Evolutionary conservation across 2,888 invertebrate genomes (phyloP), one percentile per base, ranked within the genome.

Genomic region (Tortrix viridana): DNA sequence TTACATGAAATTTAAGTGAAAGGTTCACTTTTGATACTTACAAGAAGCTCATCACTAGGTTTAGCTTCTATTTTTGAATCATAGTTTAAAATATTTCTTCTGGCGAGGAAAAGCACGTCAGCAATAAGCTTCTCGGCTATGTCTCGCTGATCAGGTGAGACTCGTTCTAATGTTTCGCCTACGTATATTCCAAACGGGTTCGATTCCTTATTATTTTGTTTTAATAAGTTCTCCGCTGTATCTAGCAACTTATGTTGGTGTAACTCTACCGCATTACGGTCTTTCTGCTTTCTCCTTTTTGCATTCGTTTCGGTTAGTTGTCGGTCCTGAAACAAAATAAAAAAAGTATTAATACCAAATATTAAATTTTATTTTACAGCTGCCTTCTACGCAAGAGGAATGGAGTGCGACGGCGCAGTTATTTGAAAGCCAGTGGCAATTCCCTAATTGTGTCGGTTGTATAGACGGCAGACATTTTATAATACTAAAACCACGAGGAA

Each of bases 401-500:
- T 43, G 43, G 16, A n/a, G 16, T 16, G 5, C 6, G 16, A n/a
- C 43, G 3, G 43, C 43, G 16, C 43, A 43, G 43, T 43, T n/a
- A n/a, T 43, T 43, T 43, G 43, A 43, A 43, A 43, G n/a, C n/a
- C n/a, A n/a, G n/a, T 6, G 48, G 48, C 48, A 23, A 20, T 23
- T 23, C 14, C 5, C 23, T 23, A 22, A 9, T 22, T 48, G 48
- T 48, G 9, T 48, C 4, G 23, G 49, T 49, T 49, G 26, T 49
- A 49, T 49, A 26, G 49, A 32, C 49, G 49, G 49, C 7, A 49
- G 26, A 26, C 49, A 49, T 49, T 26, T 49, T 49, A 26, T 49
- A 49, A 49, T 49, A 26, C 9, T 16, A 26, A 49, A 49, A 49
- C 49, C 26, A 9, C 49, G 26, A 7, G 14, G 14, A 14, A 49